Percentiles rank a stretch among this genome's conserved stretches.
phyloP scores from a whole-genome alignment of 1,140 invertebrate genomes.

The Homarus americanus region DNA sequence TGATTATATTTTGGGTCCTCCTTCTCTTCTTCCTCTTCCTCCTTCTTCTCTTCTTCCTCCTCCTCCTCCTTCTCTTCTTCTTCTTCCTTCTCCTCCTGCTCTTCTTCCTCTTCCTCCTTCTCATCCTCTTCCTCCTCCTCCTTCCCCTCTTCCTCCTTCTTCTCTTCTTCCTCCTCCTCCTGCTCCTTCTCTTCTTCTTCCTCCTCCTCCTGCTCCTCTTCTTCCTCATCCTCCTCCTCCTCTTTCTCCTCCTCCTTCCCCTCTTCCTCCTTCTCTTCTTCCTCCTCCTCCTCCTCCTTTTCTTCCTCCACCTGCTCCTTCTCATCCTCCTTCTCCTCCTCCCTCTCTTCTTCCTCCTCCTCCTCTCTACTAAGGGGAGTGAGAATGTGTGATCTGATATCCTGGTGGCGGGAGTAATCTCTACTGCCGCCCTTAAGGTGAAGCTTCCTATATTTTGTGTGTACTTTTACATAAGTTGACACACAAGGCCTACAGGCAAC shows the following conservation, averaged over 20 bases:
- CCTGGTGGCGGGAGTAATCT: no score
- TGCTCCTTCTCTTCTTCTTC: background rate
- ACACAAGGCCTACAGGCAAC: no score
- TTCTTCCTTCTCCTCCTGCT: background rate
- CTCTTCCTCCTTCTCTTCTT: background rate
- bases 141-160: background rate
- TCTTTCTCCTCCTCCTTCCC: background rate
- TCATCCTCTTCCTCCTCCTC: background rate
- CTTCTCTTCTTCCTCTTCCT: slow-evolving; percentile 1
- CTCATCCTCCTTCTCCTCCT: background rate
- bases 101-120: background rate
- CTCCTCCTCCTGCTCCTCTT: background rate
- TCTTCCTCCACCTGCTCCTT: background rate
- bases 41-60: background rate
- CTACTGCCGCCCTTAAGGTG: no score
- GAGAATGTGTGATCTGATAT: no score
- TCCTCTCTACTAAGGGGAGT: background rate
- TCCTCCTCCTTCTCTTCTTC: background rate
- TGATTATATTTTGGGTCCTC: no score
- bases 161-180: background rate
- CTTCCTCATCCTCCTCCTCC: background rate
- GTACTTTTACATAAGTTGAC: no score
- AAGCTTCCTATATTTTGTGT: no score
- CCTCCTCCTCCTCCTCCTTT: background rate
- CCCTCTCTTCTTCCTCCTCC: background rate